phyloP scores from a whole-genome alignment of 2,888 invertebrate genomes.

The Megalurothrips usitatus region DNA sequence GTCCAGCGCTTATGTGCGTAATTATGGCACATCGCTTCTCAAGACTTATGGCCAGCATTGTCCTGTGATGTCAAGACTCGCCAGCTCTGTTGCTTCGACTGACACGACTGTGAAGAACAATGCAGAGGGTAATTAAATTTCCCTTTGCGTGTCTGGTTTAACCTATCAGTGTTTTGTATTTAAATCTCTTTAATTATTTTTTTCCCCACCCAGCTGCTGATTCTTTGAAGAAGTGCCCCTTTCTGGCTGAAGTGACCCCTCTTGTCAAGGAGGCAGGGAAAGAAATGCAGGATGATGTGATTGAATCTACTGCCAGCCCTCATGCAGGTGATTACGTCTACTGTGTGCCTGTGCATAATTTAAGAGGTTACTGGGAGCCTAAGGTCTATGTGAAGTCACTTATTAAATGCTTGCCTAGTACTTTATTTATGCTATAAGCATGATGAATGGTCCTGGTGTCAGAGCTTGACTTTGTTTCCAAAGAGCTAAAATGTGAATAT shows the following conservation, averaged over 20 bases:
- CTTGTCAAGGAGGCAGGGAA: constrained; percentile 61
- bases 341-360: too few relatives aligned
- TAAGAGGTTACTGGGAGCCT: too few relatives aligned
- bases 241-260: constrained; percentile 52
- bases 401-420: constrained; percentile 31
- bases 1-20: constrained; percentile 73
- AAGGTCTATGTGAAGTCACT: too few relatives aligned
- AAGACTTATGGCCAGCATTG: constrained; percentile 78
- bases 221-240: constrained; percentile 53
- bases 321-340: neutral
- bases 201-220: constrained; percentile 29
- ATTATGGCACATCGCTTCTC: constrained; percentile 70
- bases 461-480: neutral
- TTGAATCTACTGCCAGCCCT: constrained; percentile 42
- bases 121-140: constrained; percentile 24
- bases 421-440: neutral
- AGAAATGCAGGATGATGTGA: constrained; percentile 62
- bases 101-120: constrained; percentile 36
- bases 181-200: neutral
- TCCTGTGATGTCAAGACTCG: constrained; percentile 63
- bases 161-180: neutral
- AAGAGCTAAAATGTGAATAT: too few relatives aligned
- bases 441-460: neutral
- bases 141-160: neutral
- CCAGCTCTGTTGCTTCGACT: constrained; percentile 42